Conservation (phyloP, 92 coral and sea anemone species). For the Porites rus region DNA sequence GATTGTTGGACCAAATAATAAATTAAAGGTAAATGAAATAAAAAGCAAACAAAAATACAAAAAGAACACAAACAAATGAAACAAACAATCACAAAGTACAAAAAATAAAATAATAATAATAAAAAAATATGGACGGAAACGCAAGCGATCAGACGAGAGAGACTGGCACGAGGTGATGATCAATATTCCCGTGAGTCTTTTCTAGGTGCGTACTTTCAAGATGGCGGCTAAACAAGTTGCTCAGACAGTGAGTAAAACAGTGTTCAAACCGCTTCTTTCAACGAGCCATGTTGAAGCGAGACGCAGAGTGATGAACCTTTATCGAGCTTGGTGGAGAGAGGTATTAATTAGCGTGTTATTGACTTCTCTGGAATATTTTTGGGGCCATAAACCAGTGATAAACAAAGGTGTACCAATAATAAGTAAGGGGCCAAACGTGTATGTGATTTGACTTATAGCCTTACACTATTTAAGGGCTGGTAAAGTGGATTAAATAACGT, state of each 20-base stretch:
- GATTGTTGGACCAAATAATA: no score
- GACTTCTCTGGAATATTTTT: not conserved
- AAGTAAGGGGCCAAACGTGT: no score
- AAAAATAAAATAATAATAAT: no score
- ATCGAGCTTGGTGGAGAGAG: slow-evolving; percentile 99
- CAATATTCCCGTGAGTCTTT: slow-evolving; percentile 20
- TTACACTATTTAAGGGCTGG: no score
- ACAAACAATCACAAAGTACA: no score
- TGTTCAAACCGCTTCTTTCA: slow-evolving; percentile 97
- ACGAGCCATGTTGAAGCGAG: slow-evolving; percentile 98
- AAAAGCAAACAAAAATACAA: no score
- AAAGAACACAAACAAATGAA: no score
- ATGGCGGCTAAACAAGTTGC: slow-evolving; percentile 97
- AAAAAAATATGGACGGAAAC: no score
- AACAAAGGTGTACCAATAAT: no score
- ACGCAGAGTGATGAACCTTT: slow-evolving; percentile 91
- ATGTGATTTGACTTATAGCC: no score
- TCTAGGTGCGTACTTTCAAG: slow-evolving; percentile 58
- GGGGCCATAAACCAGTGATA: not conserved
- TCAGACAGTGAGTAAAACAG: slow-evolving; percentile 81
- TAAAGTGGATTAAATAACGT: no score
- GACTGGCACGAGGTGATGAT: slow-evolving; percentile 12
- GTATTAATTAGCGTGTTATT: slow-evolving; percentile 48
- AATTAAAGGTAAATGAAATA: no score
- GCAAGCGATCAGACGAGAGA: not conserved